Evolutionary conservation across 2,888 invertebrate species (phyloP), one percentile per base, ranked within the genome.

Genomic region (Plebejus melissa): DNA sequence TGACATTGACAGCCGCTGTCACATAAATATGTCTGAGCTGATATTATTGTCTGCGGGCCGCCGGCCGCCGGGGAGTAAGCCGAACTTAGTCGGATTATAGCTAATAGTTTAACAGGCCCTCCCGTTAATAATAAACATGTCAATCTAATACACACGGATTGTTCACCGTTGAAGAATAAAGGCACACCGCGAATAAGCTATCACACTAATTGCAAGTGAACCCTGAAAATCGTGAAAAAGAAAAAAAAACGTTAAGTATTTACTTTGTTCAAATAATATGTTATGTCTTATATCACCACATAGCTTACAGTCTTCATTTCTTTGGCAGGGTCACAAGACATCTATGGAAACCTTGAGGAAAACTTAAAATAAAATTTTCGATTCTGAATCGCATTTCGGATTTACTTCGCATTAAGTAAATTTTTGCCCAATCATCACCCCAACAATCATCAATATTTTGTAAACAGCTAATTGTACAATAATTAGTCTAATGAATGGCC

Each of bases 71-170:
- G 82, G 84, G 85, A 85, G 86, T 85, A 84, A 85, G 87, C 88
- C 88, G 88, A 88, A 89, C 87, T 84, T 87, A 87, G 83, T 84
- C 83, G 88, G 90, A 90, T 91, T 91, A 91, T 85, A 86, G 85
- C 87, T 85, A 89, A 91, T 90, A 90, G 91, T 91, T 91, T 91
- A 92, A 93, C 91, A 91, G 91, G 87, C 86, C 87, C 88, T 89
- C 89, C 90, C 86, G 83, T 84, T 88, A 88, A 91, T 90, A 92
- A 92, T 92, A 93, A 92, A 91, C 90, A 91, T 91, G 92, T 91
- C 93, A 90, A 84, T 82, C 84, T 82, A 83, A 87, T 36, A 32
- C 65, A 28, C 11, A 65, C 32, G 32, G 65, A 13, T 38, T 60
- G 22, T 46, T 65, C 65, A 50, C 46, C 50, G 32, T 28, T 74